Evolutionary conservation across 1,140 invertebrate genomes (phyloP).

Genomic region (Macrotrachela quadricornifera): DNA sequence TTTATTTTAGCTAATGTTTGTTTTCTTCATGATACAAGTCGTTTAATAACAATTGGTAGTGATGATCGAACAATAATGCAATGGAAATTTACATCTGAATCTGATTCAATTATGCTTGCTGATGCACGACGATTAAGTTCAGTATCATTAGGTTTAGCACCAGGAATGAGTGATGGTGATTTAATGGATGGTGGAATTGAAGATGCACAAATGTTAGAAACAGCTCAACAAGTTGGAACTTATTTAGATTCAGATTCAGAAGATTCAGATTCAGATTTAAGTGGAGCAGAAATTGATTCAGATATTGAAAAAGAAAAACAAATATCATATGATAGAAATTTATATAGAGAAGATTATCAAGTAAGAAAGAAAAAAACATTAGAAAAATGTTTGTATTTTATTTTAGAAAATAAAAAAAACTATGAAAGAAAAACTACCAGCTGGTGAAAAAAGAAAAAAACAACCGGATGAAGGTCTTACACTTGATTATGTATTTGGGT

Average conservation of each 20-base stretch:
- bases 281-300: conserved; percentile 24
- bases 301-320: conserved; percentile 30
- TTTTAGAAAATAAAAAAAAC: conserved; percentile 13
- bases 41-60: conserved; percentile 26
- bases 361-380: not conserved
- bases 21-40: conserved; percentile 22
- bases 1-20: conserved; percentile 25
- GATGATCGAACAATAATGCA: conserved; percentile 31
- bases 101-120: not conserved
- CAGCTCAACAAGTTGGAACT: not conserved
- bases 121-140: not conserved
- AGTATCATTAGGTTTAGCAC: not conserved
- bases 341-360: conserved; percentile 19
- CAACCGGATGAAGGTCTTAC: conserved; percentile 16
- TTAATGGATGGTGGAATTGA: not conserved
- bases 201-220: no score
- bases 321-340: conserved; percentile 19
- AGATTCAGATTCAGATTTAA: conserved; percentile 27
- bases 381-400: not conserved
- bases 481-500: conserved; percentile 28
- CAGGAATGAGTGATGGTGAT: not conserved
- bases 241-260: conserved; percentile 29
- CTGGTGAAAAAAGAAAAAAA: conserved; percentile 1
- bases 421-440: conserved; percentile 20
- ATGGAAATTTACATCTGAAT: conserved; percentile 22